phyloP scores from a whole-genome alignment of 2,888 invertebrate species.

The Subacronicta megacephala region DNA sequence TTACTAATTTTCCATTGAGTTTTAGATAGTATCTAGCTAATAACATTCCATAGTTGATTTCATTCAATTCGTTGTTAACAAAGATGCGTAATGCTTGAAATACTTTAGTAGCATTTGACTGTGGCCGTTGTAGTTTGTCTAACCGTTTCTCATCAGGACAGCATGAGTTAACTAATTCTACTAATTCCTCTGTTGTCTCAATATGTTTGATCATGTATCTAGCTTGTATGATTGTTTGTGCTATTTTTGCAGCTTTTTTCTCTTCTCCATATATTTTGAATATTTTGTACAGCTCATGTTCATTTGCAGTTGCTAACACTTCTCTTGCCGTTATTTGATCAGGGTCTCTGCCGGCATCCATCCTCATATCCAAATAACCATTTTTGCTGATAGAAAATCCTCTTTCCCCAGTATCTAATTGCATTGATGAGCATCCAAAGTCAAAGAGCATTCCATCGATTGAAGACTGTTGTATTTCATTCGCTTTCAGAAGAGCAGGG shows the following conservation, averaged over 20 bases:
- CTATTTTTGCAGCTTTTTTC: conserved; percentile 95
- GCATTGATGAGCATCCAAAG: conserved; percentile 98
- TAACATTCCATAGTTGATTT: conserved; percentile 96
- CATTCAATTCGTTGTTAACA: conserved; percentile 98
- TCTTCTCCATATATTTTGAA: conserved; percentile 98
- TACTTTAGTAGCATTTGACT: conserved; percentile 96
- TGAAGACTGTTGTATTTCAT: conserved; percentile 90
- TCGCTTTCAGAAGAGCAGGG: conserved; percentile 90
- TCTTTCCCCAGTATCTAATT: conserved; percentile 94
- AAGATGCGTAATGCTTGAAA: conserved; percentile 98
- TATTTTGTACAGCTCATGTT: conserved; percentile 94
- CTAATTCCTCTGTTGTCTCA: conserved; percentile 95
- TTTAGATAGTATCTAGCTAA: conserved; percentile 94
- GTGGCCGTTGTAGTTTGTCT: conserved; percentile 93
- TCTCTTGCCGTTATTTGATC: conserved; percentile 95
- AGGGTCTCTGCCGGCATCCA: conserved; percentile 94
- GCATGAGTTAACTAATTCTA: conserved; percentile 92
- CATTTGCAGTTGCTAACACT: conserved; percentile 94
- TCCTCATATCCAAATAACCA: conserved; percentile 98
- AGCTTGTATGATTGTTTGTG: conserved; percentile 95
- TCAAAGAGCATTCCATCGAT: conserved; percentile 97
- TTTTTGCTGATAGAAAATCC: conserved; percentile 96
- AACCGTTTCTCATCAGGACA: conserved; percentile 87
- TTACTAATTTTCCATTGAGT: conserved; percentile 93
- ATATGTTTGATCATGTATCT: conserved; percentile 93